Evolutionary conservation across 2,113 vertebrate genomes (phyloP), one percentile per base, ranked within the genome.

Genomic region (Holacanthus passer): DNA sequence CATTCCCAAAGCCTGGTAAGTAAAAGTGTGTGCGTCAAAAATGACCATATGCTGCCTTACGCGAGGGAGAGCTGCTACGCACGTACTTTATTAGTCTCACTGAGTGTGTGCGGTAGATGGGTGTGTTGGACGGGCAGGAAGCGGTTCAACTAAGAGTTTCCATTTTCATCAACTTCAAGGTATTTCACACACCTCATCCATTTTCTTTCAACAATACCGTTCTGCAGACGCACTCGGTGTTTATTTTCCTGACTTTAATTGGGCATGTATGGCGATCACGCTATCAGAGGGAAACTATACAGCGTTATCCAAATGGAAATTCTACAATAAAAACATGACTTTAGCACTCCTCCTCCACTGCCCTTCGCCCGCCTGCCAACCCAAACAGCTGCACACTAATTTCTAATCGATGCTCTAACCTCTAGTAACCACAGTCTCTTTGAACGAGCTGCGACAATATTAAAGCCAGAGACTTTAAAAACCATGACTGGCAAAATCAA

Each of bases 81-180:
- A 43, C 62, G 70, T 60, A 37, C 64, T 87, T 82, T 80, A 87
- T 83, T 86, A 85, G 85, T 79, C 75, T 60, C 58, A 24, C 31
- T 71, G 62, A 84, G 87, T 71, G 69, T 32, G 81, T 83, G 82
- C 10, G 74, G 83, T 79, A 29, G 50, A 80, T 70, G 87, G 81
- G 91, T 84, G 88, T 89, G 86, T 79, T 82, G 35, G 84, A 72
- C 43, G 14, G 68, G 67, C 74, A 92, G 94, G 86, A 92, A 88
- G 65, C 32, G 0, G 74, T 85, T 75, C 82, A 90, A 90, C 79
- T 87, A 87, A 89, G 83, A 91, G 66, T 94, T 94, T 94, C 92
- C 92, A 93, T 85, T 92, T 90, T 89, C 87, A 88, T 82, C 77
- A 85, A 86, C 79, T 88, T 89, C 69, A 88, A 88, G 83, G 85